Evolutionary conservation across 2,888 invertebrate genomes (phyloP).

Genomic region (Lasioglossum malachurum): DNA sequence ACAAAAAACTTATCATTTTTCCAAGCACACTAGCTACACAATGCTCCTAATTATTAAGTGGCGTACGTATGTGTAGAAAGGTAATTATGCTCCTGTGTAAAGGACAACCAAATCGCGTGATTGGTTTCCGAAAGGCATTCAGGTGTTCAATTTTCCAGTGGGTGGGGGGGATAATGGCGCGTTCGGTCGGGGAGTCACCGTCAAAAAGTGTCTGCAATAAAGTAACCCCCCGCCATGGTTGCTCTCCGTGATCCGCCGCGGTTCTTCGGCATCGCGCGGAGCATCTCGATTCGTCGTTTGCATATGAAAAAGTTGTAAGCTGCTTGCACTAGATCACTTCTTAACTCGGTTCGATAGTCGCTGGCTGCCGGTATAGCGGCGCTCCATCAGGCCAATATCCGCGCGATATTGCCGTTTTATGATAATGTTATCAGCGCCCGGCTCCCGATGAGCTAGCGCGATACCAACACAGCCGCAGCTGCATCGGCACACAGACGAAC

Average conservation of each 20-base stretch:
- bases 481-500: conserved; percentile 52
- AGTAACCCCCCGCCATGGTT: neutral
- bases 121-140: neutral
- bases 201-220: conserved; percentile 24
- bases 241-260: neutral
- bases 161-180: neutral
- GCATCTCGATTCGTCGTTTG: conserved; percentile 62
- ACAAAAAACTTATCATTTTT: too few relatives aligned
- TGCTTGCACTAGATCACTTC: conserved; percentile 73
- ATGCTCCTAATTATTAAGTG: too few relatives aligned
- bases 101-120: neutral
- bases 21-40: too few relatives aligned
- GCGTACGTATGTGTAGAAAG: neutral
- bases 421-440: conserved; percentile 86
- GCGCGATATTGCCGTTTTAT: conserved; percentile 85
- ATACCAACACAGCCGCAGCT: conserved; percentile 73
- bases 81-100: neutral
- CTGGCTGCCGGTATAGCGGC: conserved; percentile 56
- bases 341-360: conserved; percentile 71
- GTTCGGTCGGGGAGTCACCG: conserved; percentile 10
- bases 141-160: neutral
- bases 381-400: conserved; percentile 76
- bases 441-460: conserved; percentile 82
- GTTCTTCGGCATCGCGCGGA: conserved; percentile 28
- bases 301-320: conserved; percentile 72